Conservation (phyloP, 2,888 invertebrate genomes). For the Dusona sp. region DNA sequence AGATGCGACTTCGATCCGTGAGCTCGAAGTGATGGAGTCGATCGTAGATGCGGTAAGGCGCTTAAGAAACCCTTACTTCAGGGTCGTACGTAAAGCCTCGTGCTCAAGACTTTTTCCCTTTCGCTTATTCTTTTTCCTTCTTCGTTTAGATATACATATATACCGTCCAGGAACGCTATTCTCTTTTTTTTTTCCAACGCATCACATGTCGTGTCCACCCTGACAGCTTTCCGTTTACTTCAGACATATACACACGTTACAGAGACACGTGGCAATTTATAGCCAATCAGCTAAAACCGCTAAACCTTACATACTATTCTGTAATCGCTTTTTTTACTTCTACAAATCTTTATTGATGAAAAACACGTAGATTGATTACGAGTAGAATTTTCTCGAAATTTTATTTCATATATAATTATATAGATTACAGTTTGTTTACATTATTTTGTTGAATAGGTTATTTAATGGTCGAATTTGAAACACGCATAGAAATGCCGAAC, state of each 20-base stretch:
- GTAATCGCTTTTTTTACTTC: background rate
- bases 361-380: background rate
- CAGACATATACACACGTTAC: slow-evolving; percentile 16
- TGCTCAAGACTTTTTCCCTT: slow-evolving; percentile 55
- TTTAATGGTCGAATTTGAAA: background rate
- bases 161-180: slow-evolving; percentile 32
- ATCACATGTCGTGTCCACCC: slow-evolving; percentile 56
- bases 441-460: background rate
- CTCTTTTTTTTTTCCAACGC: slow-evolving; percentile 47
- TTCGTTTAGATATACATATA: slow-evolving; percentile 7
- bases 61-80: slow-evolving; percentile 67
- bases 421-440: background rate
- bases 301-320: background rate
- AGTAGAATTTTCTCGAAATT: background rate
- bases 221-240: slow-evolving; percentile 38
- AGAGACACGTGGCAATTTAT: background rate
- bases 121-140: slow-evolving; percentile 29
- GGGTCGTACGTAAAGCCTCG: slow-evolving; percentile 60
- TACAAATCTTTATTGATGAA: background rate
- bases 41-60: slow-evolving; percentile 70
- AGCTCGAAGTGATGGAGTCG: slow-evolving; percentile 66
- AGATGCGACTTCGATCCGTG: slow-evolving; percentile 60
- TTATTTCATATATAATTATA: background rate
- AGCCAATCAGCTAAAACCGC: background rate
- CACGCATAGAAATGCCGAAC: background rate